Base-by-base conservation (phyloP, 2,113 vertebrate genomes). In the Megaceryle maxima region DNA sequence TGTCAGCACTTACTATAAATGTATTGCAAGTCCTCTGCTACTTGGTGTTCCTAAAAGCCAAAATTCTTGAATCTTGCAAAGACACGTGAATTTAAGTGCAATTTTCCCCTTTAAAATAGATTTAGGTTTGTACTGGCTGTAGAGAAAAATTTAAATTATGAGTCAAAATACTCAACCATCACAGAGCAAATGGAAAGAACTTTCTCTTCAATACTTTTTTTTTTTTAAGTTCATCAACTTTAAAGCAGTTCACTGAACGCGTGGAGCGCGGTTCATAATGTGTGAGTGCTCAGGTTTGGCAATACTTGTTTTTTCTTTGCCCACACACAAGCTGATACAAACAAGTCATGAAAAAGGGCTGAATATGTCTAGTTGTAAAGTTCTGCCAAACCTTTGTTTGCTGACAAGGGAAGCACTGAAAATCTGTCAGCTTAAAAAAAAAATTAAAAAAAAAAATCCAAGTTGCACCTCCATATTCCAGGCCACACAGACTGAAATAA, bases 401-500 rank as follows among this genome's bases (percentile, higher is more conserved):
- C 69, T 87, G 68, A 93, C 73, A 88, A 84, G 83, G 72, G 44
- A 81, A 93, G 57, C 66, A 57, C 87, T 94, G 51, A 94, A 53
- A 53, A 53, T 92, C 87, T 75, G 51, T 68, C 86, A 93, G 73
- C 57, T 91, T 83, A 20, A 83, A 72, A 83, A 94, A 74, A n/a
- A 46, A 48, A 31, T 50, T 25, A 62, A 62, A 81, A 88, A 68
- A 79, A 64, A 62, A 51, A 62, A 62, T 33, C 7, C 19, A 60
- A 78, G 39, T 88, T 94, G 24, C 69, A 94, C 83, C 75, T 93
- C 79, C 78, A 48, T 78, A 66, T 81, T 92, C 69, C 69, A 84
- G 96, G 83, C 88, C 95, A 96, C 95, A 95, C 90, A 96, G 92
- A 75, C 35, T 84, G 95, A 88, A 96, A 83, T 84, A 59, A 86